phyloP scores from a whole-genome alignment of 2,797 vertebrate species.

The Lutjanus argentimaculatus region DNA sequence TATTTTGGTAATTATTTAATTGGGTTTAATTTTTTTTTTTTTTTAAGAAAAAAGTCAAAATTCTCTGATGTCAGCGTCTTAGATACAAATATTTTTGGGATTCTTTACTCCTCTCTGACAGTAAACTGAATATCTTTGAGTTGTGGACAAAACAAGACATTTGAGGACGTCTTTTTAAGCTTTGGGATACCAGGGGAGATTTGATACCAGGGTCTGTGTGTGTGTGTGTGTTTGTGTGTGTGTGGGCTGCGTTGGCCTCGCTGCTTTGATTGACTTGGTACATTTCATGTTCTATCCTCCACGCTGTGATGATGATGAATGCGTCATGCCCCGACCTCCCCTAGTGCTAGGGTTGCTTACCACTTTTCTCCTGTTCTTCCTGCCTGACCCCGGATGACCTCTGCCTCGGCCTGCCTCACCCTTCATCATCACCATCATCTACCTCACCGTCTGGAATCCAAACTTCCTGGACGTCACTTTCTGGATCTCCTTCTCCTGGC shows the following conservation, averaged over 20 bases:
- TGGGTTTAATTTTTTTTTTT: no score
- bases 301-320: slow-evolving; percentile 78
- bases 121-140: no score
- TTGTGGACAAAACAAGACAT: no score
- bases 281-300: slow-evolving; percentile 87
- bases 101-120: no score
- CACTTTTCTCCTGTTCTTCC: slow-evolving; percentile 91
- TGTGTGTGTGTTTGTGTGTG: slow-evolving; percentile 16
- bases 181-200: no score
- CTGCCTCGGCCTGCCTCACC: not conserved
- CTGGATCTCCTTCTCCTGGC: slow-evolving; percentile 4
- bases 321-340: slow-evolving; percentile 72
- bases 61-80: no score
- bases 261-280: slow-evolving; percentile 77
- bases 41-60: no score
- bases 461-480: slow-evolving; percentile 13
- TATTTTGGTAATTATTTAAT: no score
- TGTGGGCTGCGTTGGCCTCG: slow-evolving; percentile 28
- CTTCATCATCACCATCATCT: slow-evolving; percentile 47
- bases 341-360: slow-evolving; percentile 89
- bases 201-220: not conserved
- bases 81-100: no score
- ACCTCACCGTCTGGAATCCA: slow-evolving; percentile 11
- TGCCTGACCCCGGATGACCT: slow-evolving; percentile 71
- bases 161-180: no score